Conservation (phyloP, 92 coral and sea anemone species). For the Epizoanthus ramosus region DNA sequence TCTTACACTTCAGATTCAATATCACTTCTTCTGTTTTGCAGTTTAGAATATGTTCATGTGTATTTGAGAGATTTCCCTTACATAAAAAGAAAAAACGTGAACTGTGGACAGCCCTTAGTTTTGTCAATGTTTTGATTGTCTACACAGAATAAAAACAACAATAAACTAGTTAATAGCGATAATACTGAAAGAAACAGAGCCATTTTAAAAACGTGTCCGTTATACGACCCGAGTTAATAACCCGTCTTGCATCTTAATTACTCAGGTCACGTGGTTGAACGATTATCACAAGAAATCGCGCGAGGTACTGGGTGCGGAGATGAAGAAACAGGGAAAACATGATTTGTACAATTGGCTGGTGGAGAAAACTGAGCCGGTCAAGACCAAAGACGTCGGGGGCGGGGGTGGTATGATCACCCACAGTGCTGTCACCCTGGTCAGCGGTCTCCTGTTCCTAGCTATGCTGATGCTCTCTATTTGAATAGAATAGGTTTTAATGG, state of each 20-base stretch:
- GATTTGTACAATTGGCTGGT: conserved; percentile 76
- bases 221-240: too few species aligned
- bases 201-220: too few species aligned
- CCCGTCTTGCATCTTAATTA: not conserved
- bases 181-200: too few species aligned
- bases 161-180: too few species aligned
- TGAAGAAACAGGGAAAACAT: conserved; percentile 62
- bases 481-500: not conserved
- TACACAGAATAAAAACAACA: too few species aligned
- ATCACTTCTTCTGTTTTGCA: too few species aligned
- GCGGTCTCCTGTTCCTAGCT: conserved; percentile 7
- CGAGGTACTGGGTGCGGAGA: conserved; percentile 62
- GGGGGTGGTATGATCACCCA: not conserved
- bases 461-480: not conserved
- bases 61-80: too few species aligned
- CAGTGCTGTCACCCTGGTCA: conserved; percentile 13
- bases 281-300: conserved; percentile 65
- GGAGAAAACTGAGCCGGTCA: conserved; percentile 67
- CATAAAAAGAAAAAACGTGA: too few species aligned
- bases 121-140: too few species aligned
- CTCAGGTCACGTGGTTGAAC: conserved; percentile 73
- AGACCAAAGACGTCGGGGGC: not conserved
- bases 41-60: too few species aligned
- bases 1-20: too few species aligned
- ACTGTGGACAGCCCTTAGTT: too few species aligned